phyloP scores from a whole-genome alignment of 2,888 invertebrate species.

The Drosophila leonis region DNA sequence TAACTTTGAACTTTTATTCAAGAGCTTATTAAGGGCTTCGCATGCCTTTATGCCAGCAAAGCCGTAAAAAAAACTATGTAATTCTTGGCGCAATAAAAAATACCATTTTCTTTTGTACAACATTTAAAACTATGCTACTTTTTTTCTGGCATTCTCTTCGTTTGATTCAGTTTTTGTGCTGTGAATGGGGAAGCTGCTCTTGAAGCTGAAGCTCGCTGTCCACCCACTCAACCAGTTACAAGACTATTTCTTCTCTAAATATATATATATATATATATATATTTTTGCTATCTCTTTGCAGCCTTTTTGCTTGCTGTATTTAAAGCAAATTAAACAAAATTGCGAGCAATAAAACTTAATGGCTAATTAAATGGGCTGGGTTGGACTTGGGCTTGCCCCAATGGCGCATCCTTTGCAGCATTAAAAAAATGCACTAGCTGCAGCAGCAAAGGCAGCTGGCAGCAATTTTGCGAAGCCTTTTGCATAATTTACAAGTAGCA shows the following conservation, averaged over 20 bases:
- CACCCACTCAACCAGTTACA: conserved; percentile 61
- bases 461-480: conserved; percentile 74
- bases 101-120: conserved; percentile 35
- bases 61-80: conserved; percentile 4
- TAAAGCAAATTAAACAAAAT: conserved; percentile 81
- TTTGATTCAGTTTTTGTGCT: conserved; percentile 35
- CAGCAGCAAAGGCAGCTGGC: conserved; percentile 67
- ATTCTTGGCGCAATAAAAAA: conserved; percentile 25
- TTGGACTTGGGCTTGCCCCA: conserved; percentile 50
- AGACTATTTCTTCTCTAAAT: conserved; percentile 26
- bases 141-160: background rate
- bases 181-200: conserved; percentile 19
- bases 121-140: conserved; percentile 43
- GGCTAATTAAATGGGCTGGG: conserved; percentile 80
- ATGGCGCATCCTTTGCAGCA: conserved; percentile 52
- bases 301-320: conserved; percentile 66
- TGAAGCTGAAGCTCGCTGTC: conserved; percentile 36
- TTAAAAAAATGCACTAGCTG: conserved; percentile 35
- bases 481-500: conserved; percentile 80
- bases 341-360: conserved; percentile 81
- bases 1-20: background rate
- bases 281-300: conserved; percentile 23
- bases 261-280: conserved; percentile 3
- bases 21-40: background rate
- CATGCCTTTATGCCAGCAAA: background rate